Percentiles rank a stretch among this genome's conserved stretches.
Evolutionary conservation across 2,797 vertebrate species (phyloP).

Genomic region (Neomorphus geoffroyi): DNA sequence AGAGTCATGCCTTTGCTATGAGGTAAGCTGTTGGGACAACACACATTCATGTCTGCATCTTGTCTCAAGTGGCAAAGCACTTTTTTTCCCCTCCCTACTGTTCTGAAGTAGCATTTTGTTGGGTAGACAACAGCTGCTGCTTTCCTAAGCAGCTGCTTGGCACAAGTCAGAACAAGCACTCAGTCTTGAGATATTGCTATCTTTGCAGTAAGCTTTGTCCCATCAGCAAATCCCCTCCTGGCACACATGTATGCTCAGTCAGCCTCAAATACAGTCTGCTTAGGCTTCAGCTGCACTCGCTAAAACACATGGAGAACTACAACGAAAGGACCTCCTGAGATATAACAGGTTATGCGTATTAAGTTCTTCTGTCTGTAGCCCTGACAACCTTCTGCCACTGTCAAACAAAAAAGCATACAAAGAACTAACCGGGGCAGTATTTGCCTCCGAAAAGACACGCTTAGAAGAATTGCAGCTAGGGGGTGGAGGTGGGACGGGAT

Average conservation of each 20-base stretch:
- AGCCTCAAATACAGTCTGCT: background rate
- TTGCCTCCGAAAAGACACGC: background rate
- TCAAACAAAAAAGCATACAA: background rate
- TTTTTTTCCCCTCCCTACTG: too few relatives aligned
- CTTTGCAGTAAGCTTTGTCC: background rate
- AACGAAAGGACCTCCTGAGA: background rate
- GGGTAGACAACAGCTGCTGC: background rate
- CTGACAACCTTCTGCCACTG: background rate
- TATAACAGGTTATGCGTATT: background rate
- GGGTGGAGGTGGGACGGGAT: too few relatives aligned
- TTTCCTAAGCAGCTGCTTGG: background rate
- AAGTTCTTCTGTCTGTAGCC: background rate
- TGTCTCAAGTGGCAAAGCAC: background rate
- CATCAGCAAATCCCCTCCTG: background rate
- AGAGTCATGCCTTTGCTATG: background rate
- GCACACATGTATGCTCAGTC: background rate
- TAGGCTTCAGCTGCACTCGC: background rate
- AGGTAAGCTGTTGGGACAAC: background rate
- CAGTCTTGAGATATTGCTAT: background rate
- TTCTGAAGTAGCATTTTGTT: background rate
- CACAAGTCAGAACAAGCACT: background rate
- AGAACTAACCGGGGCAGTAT: background rate
- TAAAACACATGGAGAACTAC: background rate
- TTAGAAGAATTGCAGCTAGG: background rate
- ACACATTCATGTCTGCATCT: background rate